Conservation (phyloP, 23 tunicate species). For the Diplosoma virens region DNA sequence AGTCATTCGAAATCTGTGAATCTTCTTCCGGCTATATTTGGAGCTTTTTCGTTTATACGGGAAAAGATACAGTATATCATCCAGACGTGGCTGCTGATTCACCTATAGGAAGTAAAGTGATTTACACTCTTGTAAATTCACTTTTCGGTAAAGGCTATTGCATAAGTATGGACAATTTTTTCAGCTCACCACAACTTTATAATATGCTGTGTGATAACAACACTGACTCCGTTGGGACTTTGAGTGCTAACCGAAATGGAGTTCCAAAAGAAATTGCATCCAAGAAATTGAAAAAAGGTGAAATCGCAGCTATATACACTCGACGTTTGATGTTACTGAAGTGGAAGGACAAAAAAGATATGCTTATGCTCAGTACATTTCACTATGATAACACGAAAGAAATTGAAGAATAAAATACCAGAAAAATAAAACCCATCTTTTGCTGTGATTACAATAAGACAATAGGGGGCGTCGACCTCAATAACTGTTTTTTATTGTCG, state of each 20-base stretch:
- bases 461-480: neutral
- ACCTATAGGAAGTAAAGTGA: neutral
- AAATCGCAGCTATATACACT: neutral
- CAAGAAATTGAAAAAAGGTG: neutral
- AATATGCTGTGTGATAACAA: constrained; percentile 1
- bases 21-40: neutral
- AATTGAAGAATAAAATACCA: neutral
- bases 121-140: neutral
- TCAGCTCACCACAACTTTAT: constrained; percentile 4
- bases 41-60: neutral
- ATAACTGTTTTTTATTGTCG: neutral
- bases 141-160: constrained; percentile 5
- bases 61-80: neutral
- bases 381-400: neutral
- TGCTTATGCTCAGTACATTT: neutral
- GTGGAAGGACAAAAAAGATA: constrained; percentile 1
- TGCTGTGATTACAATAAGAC: constrained; percentile 11
- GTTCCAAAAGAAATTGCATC: neutral
- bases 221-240: constrained; percentile 1
- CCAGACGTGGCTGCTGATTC: neutral
- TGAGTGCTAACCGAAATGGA: neutral
- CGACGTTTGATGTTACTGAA: neutral
- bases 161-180: constrained; percentile 6
- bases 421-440: neutral
- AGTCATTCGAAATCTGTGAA: constrained; percentile 1